Base-by-base conservation (phyloP, 2,113 vertebrate genomes). In the Ifrita kowaldi region DNA sequence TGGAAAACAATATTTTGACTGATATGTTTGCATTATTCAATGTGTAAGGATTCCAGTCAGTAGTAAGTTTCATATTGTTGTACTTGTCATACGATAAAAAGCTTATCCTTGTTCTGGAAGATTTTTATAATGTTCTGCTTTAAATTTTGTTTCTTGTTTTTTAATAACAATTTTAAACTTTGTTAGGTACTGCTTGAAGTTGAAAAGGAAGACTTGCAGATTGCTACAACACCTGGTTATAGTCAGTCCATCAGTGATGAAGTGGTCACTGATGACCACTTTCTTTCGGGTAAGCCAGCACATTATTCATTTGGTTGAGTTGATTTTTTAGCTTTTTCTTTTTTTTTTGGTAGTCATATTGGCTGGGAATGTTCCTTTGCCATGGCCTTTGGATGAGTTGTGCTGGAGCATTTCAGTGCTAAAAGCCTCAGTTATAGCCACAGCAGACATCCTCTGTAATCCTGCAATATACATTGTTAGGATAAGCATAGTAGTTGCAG, bases 141-240 rank as follows among this genome's bases (percentile, higher is more conserved):
- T 62, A 39, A 37, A 7, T 62, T 87, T 75, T 63, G 5, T 53
- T 83, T 85, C 57, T 75, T 90, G 6, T 24, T 89, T 87, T 64
- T 85, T 95, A 18, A 92, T 68, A 73, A 56, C 17, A 77, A 89
- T 76, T 57, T 96, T 82, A 85, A 86, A 92, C 33, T 55, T 4
- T 95, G 47, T 82, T 93, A 98, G 98, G 85, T 98, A 50, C 75
- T 97, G 23, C 83, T 82, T 87, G 94, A 96, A 96, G 96, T 96
- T 96, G 98, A 97, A 87, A 97, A 97, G 14, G 96, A 97, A 90
- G 97, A 97, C 55, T 81, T 97, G 47, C 64, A 96, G 62, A 95
- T 87, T 82, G 86, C 33, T 90, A 11, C 62, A 47, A 22, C 41
- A 63, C 27, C 22, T n/a, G 23, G 39, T 65, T 73, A 8, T 35